Conservation (phyloP, 1,140 invertebrate species). For the Ceratitis capitata region DNA sequence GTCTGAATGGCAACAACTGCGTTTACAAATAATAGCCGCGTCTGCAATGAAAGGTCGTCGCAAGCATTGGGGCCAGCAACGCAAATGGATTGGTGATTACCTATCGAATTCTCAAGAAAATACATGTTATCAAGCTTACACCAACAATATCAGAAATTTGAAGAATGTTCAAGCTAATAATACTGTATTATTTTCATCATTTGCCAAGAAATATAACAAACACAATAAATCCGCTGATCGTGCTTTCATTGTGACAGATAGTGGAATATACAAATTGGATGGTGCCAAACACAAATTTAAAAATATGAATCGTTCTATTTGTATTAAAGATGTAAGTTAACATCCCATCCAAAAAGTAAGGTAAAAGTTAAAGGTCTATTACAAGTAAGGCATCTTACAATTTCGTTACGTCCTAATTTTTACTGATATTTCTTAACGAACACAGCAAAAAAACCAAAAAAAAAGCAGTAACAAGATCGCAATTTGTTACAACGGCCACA, state of each 20-base stretch:
- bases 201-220: constrained; percentile 73
- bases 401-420: too few relatives aligned
- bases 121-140: constrained; percentile 75
- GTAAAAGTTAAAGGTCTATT: too few relatives aligned
- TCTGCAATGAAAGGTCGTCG: constrained; percentile 80
- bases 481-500: too few relatives aligned
- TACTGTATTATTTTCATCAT: constrained; percentile 72
- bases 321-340: constrained; percentile 77
- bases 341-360: background rate
- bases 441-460: too few relatives aligned
- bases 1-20: constrained; percentile 88
- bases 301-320: constrained; percentile 83
- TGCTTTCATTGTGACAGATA: constrained; percentile 88
- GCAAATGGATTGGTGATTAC: constrained; percentile 94
- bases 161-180: constrained; percentile 77
- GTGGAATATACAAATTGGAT: constrained; percentile 90
- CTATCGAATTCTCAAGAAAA: constrained; percentile 82
- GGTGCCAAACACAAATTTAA: constrained; percentile 83
- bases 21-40: constrained; percentile 80
- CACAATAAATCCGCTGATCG: constrained; percentile 91
- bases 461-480: too few relatives aligned
- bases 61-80: constrained; percentile 81
- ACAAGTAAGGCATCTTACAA: too few relatives aligned
- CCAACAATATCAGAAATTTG: constrained; percentile 75
- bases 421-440: too few relatives aligned